These are phyloP conservation scores for Drepana falcataria DNA, from an alignment of 2,888 invertebrate species.

Conservation along the genomic window DNA sequence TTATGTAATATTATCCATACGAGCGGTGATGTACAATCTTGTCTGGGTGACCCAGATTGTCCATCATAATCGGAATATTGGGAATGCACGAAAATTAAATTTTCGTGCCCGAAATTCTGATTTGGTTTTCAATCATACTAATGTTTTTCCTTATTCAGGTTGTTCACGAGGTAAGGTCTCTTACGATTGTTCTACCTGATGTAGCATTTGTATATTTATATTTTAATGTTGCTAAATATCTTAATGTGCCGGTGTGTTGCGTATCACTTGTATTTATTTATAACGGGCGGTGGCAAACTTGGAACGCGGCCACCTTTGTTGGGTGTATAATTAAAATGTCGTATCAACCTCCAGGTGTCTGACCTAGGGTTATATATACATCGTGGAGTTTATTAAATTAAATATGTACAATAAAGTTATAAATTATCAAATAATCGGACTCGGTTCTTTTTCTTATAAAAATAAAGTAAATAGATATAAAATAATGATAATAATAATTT, in stretches of 20 bases:
- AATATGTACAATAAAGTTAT: background rate
- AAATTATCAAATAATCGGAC: background rate
- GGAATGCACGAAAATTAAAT: constrained; percentile 12
- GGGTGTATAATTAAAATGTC: constrained; percentile 19
- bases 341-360: constrained; percentile 18
- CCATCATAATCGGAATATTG: constrained; percentile 26
- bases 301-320: constrained; percentile 18
- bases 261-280: constrained; percentile 12
- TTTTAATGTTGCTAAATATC: constrained; percentile 27
- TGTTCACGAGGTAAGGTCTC: constrained; percentile 64
- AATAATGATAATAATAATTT: background rate
- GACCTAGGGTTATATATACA: background rate
- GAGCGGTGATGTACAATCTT: constrained; percentile 12
- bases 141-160: constrained; percentile 65
- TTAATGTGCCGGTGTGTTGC: constrained; percentile 10
- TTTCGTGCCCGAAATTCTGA: constrained; percentile 26
- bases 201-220: constrained; percentile 38
- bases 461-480: background rate
- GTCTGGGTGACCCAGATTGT: constrained; percentile 26
- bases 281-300: constrained; percentile 3
- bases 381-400: background rate
- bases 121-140: constrained; percentile 22
- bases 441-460: background rate
- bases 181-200: constrained; percentile 53
- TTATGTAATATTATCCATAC: constrained; percentile 8